Base-by-base conservation (phyloP, 1,140 invertebrate genomes). In the Meloidogyne hapla region DNA sequence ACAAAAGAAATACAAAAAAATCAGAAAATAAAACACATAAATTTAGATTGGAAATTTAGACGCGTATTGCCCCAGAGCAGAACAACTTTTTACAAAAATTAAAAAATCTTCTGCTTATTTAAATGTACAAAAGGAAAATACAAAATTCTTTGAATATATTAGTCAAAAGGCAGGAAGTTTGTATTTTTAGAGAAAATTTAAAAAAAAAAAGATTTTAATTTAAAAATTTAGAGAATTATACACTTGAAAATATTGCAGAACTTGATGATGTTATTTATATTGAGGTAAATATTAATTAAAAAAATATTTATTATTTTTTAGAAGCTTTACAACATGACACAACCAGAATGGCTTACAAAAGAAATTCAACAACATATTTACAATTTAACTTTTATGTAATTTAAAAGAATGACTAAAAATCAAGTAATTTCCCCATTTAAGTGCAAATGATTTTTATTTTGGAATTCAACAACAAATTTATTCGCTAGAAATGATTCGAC, bases 271-370 rank as follows among this genome's bases (percentile, higher is more conserved):
- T 77, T 5, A 69, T 69, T 68, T 83, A 80, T 63, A 85, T 84
- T 67, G 83, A 83, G 75, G 82, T 84, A 25, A 26, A 38, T 70
- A n/a, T 15, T 26, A 6, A 67, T 21, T 18, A 2, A 67, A 67
- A 9, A 25, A 9, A 67, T 13, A 5, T 21, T 25, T 26, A 10
- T 78, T 78, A 9, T 68, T 23, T 26, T 26, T 6, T 8, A 83
- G 82, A 75, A 26, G 5, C 64, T 83, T 28, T 85, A 83, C 78
- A 83, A 83, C 76, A 67, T 83, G 63, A 77, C 77, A 9, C 83
- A 84, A 66, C 83, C 83, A 21, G 70, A 77, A 10, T 83, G 83
- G 83, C 40, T 83, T 1, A 83, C 79, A 18, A 56, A 62, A 38
- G 48, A 81, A 12, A 64, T 85, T 13, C 71, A 64, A 3, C 28